Evolutionary conservation across 2,113 vertebrate species (phyloP).

Genomic region (Saiga tatarica): DNA sequence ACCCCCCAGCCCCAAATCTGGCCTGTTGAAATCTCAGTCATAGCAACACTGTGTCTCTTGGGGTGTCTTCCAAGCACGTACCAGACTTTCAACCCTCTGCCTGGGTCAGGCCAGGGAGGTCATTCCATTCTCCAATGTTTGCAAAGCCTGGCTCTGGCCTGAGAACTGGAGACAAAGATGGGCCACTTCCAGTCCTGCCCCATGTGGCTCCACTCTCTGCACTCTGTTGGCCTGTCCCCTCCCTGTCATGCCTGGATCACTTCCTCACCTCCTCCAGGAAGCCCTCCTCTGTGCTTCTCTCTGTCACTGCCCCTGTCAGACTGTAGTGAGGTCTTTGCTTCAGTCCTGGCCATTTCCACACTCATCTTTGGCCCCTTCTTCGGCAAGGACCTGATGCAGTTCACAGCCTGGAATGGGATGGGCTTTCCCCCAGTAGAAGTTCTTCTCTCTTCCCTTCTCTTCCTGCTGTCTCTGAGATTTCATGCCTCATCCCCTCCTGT

Average conservation of each 20-base stretch:
- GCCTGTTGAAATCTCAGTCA: neutral
- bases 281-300: neutral
- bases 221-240: neutral
- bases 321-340: neutral
- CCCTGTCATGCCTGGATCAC: neutral
- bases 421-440: accelerated
- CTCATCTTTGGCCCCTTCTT: neutral
- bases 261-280: neutral
- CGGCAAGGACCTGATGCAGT: neutral
- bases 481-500: neutral
- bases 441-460: neutral
- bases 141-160: neutral
- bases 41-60: neutral
- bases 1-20: neutral
- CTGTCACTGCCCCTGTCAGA: neutral
- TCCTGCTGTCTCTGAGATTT: neutral
- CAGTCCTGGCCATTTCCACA: neutral
- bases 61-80: too few species aligned
- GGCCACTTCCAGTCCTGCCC: too few species aligned
- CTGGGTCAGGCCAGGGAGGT: neutral
- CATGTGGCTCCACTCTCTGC: neutral
- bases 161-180: neutral
- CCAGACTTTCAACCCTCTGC: neutral
- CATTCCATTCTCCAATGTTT: neutral
- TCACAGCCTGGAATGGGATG: accelerated